Percentiles rank a stretch among this genome's conserved stretches.
phyloP scores from a whole-genome alignment of 2,797 vertebrate genomes.

The Philypnodon macrostomus region DNA sequence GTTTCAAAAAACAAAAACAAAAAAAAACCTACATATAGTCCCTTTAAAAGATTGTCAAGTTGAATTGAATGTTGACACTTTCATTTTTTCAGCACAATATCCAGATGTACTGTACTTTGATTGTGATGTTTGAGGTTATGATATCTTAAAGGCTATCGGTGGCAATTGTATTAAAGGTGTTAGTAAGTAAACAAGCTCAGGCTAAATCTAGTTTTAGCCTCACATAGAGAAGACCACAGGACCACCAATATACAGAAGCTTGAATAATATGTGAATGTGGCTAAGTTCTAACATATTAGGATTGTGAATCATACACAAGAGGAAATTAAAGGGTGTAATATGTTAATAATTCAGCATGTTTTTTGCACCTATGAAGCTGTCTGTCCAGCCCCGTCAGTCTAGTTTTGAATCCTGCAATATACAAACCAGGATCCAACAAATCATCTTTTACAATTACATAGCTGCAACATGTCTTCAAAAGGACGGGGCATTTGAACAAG shows the following conservation, averaged over 20 bases:
- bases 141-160: constrained; percentile 51
- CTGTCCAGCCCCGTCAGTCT: constrained; percentile 22
- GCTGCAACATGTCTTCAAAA: too few relatives aligned
- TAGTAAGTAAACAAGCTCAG: constrained; percentile 43
- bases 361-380: constrained; percentile 33
- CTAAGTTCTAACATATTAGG: constrained; percentile 15
- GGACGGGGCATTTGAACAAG: too few relatives aligned
- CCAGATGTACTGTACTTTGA: constrained; percentile 70
- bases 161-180: too few relatives aligned
- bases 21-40: not conserved
- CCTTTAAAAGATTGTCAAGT: constrained; percentile 9
- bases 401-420: constrained; percentile 36
- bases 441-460: too few relatives aligned
- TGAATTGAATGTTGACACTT: constrained; percentile 14
- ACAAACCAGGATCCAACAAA: not conserved
- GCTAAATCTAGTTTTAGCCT: constrained; percentile 26
- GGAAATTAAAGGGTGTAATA: constrained; percentile 32
- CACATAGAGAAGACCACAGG: constrained; percentile 18
- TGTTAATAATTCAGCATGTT: constrained; percentile 57
- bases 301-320: constrained; percentile 18
- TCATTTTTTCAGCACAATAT: constrained; percentile 68
- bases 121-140: constrained; percentile 46
- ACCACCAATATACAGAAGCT: constrained; percentile 21
- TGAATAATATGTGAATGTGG: constrained; percentile 26
- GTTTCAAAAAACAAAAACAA: too few relatives aligned